These are phyloP conservation scores for Papilio dardanus DNA, from an alignment of 1,140 invertebrate species.

Conservation along the genomic window DNA sequence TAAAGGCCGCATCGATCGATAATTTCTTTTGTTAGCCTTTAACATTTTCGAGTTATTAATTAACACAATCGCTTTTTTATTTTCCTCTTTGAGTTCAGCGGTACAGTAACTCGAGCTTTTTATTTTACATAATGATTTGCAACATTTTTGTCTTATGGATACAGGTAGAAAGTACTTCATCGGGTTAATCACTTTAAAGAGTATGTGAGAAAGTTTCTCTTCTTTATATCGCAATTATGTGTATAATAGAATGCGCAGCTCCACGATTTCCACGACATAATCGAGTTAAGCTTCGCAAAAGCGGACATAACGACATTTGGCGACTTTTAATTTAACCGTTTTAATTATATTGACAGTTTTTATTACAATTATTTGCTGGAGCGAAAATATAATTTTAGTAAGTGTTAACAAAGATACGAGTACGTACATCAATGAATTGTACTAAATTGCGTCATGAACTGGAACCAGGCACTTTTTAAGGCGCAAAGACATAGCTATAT, in stretches of 20 bases:
- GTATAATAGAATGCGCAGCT: slow-evolving; percentile 12
- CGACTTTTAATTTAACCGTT: neutral
- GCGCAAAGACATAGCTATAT: no score
- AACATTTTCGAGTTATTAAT: neutral
- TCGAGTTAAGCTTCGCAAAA: slow-evolving; percentile 21
- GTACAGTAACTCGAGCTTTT: neutral
- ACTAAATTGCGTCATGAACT: no score
- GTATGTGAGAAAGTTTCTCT: slow-evolving; percentile 36
- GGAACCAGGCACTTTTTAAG: no score
- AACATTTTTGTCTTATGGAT: slow-evolving; percentile 31
- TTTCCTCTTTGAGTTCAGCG: neutral
- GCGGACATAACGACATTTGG: neutral
- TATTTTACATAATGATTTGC: slow-evolving; percentile 33
- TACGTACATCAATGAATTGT: no score
- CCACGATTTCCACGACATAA: slow-evolving; percentile 8
- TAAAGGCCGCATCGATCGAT: slow-evolving; percentile 40
- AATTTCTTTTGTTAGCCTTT: slow-evolving; percentile 38
- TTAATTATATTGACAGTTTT: neutral
- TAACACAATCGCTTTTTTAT: slow-evolving; percentile 6
- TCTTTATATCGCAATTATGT: slow-evolving; percentile 32
- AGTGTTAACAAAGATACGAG: neutral
- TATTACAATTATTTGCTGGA: neutral
- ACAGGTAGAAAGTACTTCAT: slow-evolving; percentile 35
- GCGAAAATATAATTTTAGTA: neutral
- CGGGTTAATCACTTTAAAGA: slow-evolving; percentile 31